A percentile compares a stretch with the other conserved stretches of the same genome.
phyloP scores from a whole-genome alignment of 2,888 invertebrate genomes.

The Archips crataeganus region DNA sequence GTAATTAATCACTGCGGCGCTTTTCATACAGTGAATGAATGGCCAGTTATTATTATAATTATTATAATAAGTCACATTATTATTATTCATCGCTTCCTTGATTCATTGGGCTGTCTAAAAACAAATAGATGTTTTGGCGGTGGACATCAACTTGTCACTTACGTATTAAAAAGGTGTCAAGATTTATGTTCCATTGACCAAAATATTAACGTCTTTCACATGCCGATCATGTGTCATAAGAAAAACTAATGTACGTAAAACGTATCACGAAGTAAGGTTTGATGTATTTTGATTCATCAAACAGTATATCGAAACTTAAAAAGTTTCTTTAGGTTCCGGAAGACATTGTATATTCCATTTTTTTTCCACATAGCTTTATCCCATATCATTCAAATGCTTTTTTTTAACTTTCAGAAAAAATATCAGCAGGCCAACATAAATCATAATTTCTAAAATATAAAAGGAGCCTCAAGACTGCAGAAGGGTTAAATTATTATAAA shows the following conservation, averaged over 20 bases:
- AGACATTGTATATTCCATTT: not conserved
- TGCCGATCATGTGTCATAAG: constrained; percentile 41
- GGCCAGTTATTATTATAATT: constrained; percentile 43
- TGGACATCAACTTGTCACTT: constrained; percentile 13
- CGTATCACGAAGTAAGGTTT: constrained; percentile 1
- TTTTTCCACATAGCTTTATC: not conserved
- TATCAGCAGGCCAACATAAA: not conserved
- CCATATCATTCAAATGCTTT: no score
- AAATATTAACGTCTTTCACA: constrained; percentile 42
- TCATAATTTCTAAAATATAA: not conserved
- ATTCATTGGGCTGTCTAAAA: constrained; percentile 13
- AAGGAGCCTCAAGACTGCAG: not conserved
- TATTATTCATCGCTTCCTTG: constrained; percentile 34
- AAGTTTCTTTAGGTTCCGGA: not conserved
- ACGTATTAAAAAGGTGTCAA: constrained; percentile 25
- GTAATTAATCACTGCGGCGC: constrained; percentile 55
- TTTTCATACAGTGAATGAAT: constrained; percentile 47
- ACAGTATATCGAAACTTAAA: not conserved
- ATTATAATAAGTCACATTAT: constrained; percentile 37
- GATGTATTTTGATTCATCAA: not conserved
- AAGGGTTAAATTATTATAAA: constrained; percentile 16
- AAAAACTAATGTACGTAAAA: constrained; percentile 22
- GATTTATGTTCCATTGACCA: constrained; percentile 34
- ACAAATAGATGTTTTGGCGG: constrained; percentile 6
- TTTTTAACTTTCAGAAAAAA: not conserved